Conservation (phyloP, 2,113 vertebrate species). For the Halcyon malimbica region DNA sequence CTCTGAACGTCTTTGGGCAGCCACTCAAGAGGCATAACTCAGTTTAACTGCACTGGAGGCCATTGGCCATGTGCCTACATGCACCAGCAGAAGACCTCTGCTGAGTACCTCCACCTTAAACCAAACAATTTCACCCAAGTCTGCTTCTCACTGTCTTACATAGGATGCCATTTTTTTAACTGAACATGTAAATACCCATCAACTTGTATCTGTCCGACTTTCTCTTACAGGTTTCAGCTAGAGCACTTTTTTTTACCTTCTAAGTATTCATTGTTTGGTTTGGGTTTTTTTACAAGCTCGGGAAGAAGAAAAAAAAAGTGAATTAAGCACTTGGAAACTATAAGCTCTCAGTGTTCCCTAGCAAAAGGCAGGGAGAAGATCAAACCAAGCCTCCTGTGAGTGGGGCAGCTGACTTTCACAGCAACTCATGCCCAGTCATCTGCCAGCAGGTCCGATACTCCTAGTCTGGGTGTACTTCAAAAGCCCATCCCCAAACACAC, state of each 20-base stretch:
- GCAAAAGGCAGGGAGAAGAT: background rate
- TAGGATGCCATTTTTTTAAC: background rate
- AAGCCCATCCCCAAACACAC: background rate
- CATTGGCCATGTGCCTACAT: background rate
- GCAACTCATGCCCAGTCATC: background rate
- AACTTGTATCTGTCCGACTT: background rate
- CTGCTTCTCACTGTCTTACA: background rate
- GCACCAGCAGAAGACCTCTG: conserved; percentile 5
- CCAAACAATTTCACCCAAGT: background rate
- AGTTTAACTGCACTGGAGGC: background rate
- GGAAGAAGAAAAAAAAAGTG: background rate
- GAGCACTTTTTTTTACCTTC: background rate
- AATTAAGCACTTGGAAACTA: background rate
- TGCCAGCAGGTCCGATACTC: background rate
- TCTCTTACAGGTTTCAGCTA: background rate
- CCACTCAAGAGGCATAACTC: background rate
- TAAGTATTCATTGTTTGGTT: background rate
- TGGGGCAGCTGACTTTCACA: background rate
- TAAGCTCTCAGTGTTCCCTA: background rate
- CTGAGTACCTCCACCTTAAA: background rate
- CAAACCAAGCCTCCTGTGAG: background rate
- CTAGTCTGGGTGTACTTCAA: background rate
- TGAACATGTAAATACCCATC: background rate
- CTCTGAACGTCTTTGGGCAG: background rate
- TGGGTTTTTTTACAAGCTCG: background rate